Base-by-base conservation (phyloP, 2,797 vertebrate genomes). In the Acanthis flammea region DNA sequence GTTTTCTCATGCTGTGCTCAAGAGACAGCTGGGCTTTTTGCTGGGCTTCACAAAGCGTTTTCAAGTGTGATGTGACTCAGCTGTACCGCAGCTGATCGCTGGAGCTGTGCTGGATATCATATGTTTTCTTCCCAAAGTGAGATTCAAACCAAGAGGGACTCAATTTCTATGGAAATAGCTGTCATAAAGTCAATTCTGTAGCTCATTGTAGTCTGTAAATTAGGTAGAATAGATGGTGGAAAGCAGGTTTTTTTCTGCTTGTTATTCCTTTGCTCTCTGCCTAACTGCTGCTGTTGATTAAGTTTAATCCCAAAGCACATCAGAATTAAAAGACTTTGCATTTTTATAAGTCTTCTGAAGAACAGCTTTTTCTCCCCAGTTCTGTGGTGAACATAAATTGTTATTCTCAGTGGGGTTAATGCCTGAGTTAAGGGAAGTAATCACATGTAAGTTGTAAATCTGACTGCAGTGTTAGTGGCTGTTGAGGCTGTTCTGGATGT, bases 291-390 rank as follows among this genome's bases (percentile, higher is more conserved):
- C 54, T 95, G 71, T 91, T 90, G 88, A 88, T 92, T 91, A 91
- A 89, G 50, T 87, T 81, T 87, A 87, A 87, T 94, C 93, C 87
- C 81, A 82, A 87, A 80, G 41, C 68, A 71, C 85, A 63, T 66
- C 42, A 60, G 57, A 95, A 92, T 96, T 96, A 92, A 96, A 94
- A 95, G 85, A 35, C 51, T 84, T 86, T 60, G 85, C 72, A 53
- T 90, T 92, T 93, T 91, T 91, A 9, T 47, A 41, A 74, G 39
- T 81, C 76, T 84, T 86, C 33, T 47, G 54, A 80, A 86, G 47
- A 86, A 19, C 57, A 67, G 51, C 14, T 86, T 81, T 62, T 61
- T 9, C 23, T 0, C 7, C 24, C 3, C 15, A 15, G 11, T 57
- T 93, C 37, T 47, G 25, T 72, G 66, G 51, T 41, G 77, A 88